Evolutionary conservation across 2,797 vertebrate species (phyloP).

Genomic region (Microctenopoma lineatum): DNA sequence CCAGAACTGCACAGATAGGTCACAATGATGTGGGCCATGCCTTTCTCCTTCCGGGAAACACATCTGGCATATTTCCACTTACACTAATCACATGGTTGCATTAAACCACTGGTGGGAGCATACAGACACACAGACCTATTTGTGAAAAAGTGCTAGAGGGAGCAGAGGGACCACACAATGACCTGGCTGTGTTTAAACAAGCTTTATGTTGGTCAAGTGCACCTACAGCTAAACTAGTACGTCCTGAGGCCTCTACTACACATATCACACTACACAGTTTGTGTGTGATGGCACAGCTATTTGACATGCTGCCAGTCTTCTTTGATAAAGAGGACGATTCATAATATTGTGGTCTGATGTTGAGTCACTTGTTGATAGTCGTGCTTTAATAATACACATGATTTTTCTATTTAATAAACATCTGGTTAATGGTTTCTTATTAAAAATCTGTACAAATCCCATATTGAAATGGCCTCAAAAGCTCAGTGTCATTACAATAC

Average conservation of each 20-base stretch:
- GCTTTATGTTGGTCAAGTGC: slow-evolving; percentile 39
- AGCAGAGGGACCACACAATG: slow-evolving; percentile 42
- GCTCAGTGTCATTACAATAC: background rate
- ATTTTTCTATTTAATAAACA: background rate
- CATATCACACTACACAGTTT: slow-evolving; percentile 6
- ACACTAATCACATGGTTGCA: slow-evolving; percentile 67
- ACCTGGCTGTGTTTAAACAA: slow-evolving; percentile 41
- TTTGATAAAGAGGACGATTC: slow-evolving; percentile 9
- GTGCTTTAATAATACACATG: slow-evolving; percentile 15
- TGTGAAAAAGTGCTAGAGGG: slow-evolving; percentile 48
- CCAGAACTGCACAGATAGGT: slow-evolving; percentile 65
- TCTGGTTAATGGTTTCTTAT: background rate
- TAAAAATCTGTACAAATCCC: slow-evolving; percentile 6
- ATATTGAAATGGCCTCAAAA: slow-evolving; percentile 18
- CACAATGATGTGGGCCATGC: slow-evolving; percentile 38
- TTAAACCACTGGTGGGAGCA: slow-evolving; percentile 54
- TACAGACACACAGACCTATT: slow-evolving; percentile 65
- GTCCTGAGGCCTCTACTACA: slow-evolving; percentile 4
- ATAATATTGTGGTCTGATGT: slow-evolving; percentile 26
- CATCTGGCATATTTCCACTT: slow-evolving; percentile 67
- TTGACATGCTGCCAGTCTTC: background rate
- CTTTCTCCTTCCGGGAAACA: slow-evolving; percentile 58
- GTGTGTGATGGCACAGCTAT: background rate
- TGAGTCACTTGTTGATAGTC: slow-evolving; percentile 9
- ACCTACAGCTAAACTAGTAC: slow-evolving; percentile 26